Conservation (phyloP, 2,113 vertebrate genomes). For the Himantopus leucocephalus region DNA sequence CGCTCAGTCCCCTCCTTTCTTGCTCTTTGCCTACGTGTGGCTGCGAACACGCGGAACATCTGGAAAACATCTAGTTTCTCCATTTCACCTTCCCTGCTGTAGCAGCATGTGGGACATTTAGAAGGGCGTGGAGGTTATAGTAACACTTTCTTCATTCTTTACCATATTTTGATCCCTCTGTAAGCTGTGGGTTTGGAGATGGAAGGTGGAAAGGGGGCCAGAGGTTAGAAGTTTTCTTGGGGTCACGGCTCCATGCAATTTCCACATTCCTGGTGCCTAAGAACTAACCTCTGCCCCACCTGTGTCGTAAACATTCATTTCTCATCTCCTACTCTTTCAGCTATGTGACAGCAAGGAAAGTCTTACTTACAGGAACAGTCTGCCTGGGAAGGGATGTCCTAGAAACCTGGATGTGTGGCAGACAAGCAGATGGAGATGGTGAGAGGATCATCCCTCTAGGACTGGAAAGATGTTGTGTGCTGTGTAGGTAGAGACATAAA, state of each 20-base stretch:
- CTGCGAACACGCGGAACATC: not conserved
- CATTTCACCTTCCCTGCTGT: not conserved
- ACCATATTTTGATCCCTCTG: not conserved
- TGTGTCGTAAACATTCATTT: not conserved
- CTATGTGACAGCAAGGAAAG: not conserved
- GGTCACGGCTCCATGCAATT: not conserved
- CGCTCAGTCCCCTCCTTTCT: not conserved
- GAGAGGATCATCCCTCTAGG: slow-evolving; percentile 14
- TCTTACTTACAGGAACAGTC: slow-evolving; percentile 2
- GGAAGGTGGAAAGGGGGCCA: not conserved
- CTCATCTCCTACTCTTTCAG: not conserved
- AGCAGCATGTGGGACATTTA: not conserved
- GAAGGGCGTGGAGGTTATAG: not conserved
- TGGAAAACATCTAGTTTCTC: not conserved
- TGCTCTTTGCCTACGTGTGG: not conserved
- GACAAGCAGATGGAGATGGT: slow-evolving; percentile 39
- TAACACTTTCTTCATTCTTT: not conserved
- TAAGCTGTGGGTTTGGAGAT: not conserved
- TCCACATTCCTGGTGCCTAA: not conserved
- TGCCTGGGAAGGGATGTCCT: slow-evolving; percentile 22
- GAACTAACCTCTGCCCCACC: not conserved
- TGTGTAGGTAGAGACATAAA: not conserved
- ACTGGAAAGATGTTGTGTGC: not conserved
- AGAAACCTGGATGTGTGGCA: slow-evolving; percentile 49
- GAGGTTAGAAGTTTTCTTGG: not conserved